Base-by-base conservation (phyloP, 2,113 vertebrate species). In the Tragelaphus scriptus region DNA sequence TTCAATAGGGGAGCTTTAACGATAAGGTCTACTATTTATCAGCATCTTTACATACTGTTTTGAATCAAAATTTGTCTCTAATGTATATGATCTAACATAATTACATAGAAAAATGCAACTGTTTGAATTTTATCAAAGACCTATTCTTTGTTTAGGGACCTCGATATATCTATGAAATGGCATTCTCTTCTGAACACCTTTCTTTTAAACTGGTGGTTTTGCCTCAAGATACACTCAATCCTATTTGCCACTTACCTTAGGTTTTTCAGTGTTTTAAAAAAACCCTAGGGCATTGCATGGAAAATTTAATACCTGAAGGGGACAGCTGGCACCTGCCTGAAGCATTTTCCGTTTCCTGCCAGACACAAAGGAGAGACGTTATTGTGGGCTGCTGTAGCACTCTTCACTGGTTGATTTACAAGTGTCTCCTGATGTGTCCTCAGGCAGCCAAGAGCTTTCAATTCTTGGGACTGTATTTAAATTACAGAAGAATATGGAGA, bases 271-370 rank as follows among this genome's bases (percentile, higher is more conserved):
- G 85, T 85, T 97, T 96, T 40, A 12, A 86, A 53, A 95, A 94
- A 90, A 91, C 92, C 80, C 65, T 49, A 65, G 84, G 84, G 88
- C 82, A 85, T 63, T 93, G 36, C 40, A 53, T 89, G 68, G 82
- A 47, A 92, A 94, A 80, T 97, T 80, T 90, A 91, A 87, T 82
- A 95, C 94, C 97, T 97, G 96, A 92, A 96, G 95, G 91, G 88
- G 85, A 96, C 97, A 96, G 94, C 55, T 97, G 95, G 92, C 91
- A 91, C 85, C 94, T 95, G 94, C 79, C 51, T 95, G 88, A 94
- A 98, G 92, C 82, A 92, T 93, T 94, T 91, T 93, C 51, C 40
- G 17, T 96, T 94, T 92, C 51, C 82, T 97, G 79, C 56, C 55
- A 91, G 85, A 80, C 94, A 93, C 84, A 93, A 85, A 93, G 80